Base-by-base conservation (phyloP, 2,113 vertebrate species). In the Forbesichthys agassizii region DNA sequence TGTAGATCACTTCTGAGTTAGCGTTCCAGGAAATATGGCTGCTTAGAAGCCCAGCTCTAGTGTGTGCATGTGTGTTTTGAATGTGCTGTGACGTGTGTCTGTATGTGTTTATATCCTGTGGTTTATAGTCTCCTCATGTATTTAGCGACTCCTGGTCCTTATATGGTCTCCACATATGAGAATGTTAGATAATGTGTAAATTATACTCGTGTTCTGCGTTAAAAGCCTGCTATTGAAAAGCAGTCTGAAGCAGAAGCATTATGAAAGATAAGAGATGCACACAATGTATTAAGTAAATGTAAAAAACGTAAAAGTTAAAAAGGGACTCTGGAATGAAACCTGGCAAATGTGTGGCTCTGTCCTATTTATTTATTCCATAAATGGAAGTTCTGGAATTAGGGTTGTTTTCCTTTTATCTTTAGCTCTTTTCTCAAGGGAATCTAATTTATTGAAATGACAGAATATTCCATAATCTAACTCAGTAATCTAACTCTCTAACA, bases 21-120 rank as follows among this genome's bases (percentile, higher is more conserved):
- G 13, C 64, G 33, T 48, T 3, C 3, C 4, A 46, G 55, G 55
- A 16, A 46, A 12, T 57, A 0, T 51, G 71, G 53, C 57, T 57
- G 52, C 60, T 81, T 75, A 86, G 81, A 36, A 58, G 16, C 20
- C 54, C 48, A 11, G 11, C 65, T 54, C 79, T n/a, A 74, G 51
- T 69, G 48, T 60, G 4, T 71, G 36, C 82, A 2, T 27, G 27
- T 27, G 27, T 27, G 27, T 27, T 27, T 27, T 27, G 3, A 27
- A 27, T 27, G 27, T 27, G 2, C 27, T 27, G 27, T 49, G 36
- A 27, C 36, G 49, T 51, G 61, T 64, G 61, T 33, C 18, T 64
- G 61, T 51, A 16, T 51, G 47, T 60, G 68, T 78, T 66, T 73
- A 66, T 42, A 58, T 65, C 8, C 48, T 56, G 36, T 10, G 9